Percentiles rank a stretch among this genome's conserved stretches.
Conservation (phyloP, 2,888 invertebrate species). For the Drosophila planitibia region DNA sequence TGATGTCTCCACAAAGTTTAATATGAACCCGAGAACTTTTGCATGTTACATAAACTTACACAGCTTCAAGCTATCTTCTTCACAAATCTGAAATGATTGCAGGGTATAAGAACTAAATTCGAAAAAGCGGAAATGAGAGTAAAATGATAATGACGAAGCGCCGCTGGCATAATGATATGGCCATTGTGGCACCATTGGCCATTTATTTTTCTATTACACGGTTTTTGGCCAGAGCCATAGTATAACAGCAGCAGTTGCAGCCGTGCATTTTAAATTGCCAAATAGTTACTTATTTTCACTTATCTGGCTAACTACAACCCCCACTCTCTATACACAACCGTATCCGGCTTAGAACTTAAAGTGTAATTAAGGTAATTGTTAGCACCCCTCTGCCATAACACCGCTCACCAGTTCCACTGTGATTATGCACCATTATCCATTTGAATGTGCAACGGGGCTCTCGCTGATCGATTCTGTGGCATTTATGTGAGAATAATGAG, state of each 20-base stretch:
- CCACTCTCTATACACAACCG: background rate
- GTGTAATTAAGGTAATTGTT: slow-evolving; percentile 70
- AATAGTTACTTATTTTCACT: slow-evolving; percentile 39
- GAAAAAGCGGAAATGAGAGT: slow-evolving; percentile 67
- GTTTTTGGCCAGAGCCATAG: slow-evolving; percentile 20
- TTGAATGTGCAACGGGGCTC: slow-evolving; percentile 25
- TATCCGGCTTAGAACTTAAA: slow-evolving; percentile 33
- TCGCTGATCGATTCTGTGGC: slow-evolving; percentile 65
- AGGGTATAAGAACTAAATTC: slow-evolving; percentile 16
- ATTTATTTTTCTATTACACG: slow-evolving; percentile 59
- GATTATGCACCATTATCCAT: slow-evolving; percentile 39
- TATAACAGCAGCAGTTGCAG: slow-evolving; percentile 11
- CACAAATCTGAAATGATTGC: background rate
- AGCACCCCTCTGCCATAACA: background rate
- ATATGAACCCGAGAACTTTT: background rate
- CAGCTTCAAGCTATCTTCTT: background rate
- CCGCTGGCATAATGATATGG: slow-evolving; percentile 68
- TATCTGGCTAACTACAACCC: background rate
- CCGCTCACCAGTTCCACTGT: background rate
- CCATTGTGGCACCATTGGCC: slow-evolving; percentile 31
- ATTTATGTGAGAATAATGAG: slow-evolving; percentile 72
- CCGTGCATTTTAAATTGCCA: slow-evolving; percentile 60
- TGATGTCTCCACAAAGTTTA: background rate
- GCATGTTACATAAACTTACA: background rate
- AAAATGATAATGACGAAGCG: slow-evolving; percentile 71